Evolutionary conservation across 37 sponge, comb jelly and placozoan genomes (phyloP), one percentile per base, ranked within the genome.

Genomic region (Ianthella basta): DNA sequence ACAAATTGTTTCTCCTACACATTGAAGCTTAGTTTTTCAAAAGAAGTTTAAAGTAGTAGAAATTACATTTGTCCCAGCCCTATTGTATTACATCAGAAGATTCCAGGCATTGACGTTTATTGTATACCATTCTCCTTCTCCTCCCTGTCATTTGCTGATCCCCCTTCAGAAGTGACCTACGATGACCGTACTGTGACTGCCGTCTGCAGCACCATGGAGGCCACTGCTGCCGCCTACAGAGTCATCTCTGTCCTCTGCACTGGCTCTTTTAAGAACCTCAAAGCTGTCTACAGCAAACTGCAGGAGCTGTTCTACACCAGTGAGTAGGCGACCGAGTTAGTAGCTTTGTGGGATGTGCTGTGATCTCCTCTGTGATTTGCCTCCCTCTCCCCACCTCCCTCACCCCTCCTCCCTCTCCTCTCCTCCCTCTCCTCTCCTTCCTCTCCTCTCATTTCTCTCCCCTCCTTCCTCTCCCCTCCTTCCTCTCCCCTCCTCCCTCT

Each of bases 201-300:
- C 2, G 74, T 92, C 57, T 89, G 93, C 56, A 66, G 54, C 55
- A 85, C 90, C 40, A 89, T 74, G 2, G 92, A 94, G 38, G 50
- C 75, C 23, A 88, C 80, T 0, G 60, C 78, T 6, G 93, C 96
- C 35, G 92, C 95, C n/a, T 94, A 90, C 78, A 89, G 86, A 60
- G 73, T 96, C 38, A 79, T 96, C 72, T 87, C 82, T 55, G 95
- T 92, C 25, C 85, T 96, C 54, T 93, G 95, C 83, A 82, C 59
- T 50, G 92, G 91, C 30, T 96, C 90, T 34, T 8, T 83, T 12
- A 78, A 86, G 73, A 96, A 96, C 68, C 54, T 96, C 19, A 65
- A 65, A 13, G 66, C 80, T 27, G 87, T 96, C 30, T 86, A 87
- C 53, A 50, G 60, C 1, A 83, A 87, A 20, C 87, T 92, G 19